phyloP scores from a whole-genome alignment of 2,888 invertebrate genomes.

The Ichneumoninae sp. region DNA sequence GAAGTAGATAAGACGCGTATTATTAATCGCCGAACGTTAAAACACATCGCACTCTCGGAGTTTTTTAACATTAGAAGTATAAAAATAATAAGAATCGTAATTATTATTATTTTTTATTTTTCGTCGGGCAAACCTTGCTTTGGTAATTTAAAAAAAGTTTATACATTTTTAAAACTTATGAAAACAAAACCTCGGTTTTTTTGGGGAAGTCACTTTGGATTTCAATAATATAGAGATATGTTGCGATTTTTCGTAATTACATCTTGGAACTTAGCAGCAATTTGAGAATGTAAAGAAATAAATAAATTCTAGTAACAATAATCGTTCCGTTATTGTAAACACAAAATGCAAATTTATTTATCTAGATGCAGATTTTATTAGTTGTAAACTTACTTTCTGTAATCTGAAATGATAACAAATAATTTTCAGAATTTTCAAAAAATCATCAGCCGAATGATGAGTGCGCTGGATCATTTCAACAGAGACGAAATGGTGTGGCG shows the following conservation, averaged over 20 bases:
- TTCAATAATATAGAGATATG: no score
- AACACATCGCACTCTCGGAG: background rate
- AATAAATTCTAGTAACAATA: background rate
- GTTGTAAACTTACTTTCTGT: no score
- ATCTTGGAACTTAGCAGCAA: no score
- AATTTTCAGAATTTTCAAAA: background rate
- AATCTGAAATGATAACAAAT: no score
- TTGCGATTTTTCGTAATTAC: no score
- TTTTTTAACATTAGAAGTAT: background rate
- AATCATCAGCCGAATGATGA: conserved; percentile 51
- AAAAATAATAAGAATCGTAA: background rate
- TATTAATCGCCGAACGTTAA: conserved; percentile 12
- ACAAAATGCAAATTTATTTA: no score
- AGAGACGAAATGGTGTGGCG: conserved; percentile 49
- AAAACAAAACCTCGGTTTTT: no score
- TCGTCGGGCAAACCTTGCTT: background rate
- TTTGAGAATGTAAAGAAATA: background rate
- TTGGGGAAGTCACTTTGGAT: no score
- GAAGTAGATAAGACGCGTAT: conserved; percentile 35
- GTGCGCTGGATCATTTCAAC: conserved; percentile 57
- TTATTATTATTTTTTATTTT: background rate
- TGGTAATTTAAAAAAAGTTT: no score
- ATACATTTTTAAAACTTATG: no score
- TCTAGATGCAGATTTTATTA: no score
- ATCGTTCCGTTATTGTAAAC: background rate